These are phyloP conservation scores for Pristionchus entomophagus DNA, from an alignment of 2,888 invertebrate species.

Conservation along the genomic window DNA sequence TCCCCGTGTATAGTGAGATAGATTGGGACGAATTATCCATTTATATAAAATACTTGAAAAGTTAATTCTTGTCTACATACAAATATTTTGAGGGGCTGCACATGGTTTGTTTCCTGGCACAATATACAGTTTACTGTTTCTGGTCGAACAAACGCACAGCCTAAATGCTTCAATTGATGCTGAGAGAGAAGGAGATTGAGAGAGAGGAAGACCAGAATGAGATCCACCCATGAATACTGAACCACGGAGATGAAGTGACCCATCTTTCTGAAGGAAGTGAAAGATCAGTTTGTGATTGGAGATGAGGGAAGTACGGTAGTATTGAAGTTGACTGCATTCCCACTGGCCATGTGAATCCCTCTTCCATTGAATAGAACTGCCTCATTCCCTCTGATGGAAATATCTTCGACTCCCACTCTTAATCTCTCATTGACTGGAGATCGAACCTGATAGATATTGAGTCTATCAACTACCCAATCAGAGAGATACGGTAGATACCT, in stretches of 20 bases:
- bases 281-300: background rate
- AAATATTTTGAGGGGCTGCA: conserved; percentile 52
- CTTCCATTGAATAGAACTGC: conserved; percentile 68
- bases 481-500: conserved; percentile 54
- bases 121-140: conserved; percentile 64
- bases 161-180: conserved; percentile 74
- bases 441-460: conserved; percentile 63
- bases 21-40: conserved; percentile 35
- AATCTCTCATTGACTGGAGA: conserved; percentile 71
- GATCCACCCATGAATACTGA: conserved; percentile 57
- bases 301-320: conserved; percentile 65
- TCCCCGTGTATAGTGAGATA: conserved; percentile 38
- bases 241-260: conserved; percentile 55
- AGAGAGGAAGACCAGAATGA: conserved; percentile 62
- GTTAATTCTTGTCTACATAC: background rate
- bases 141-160: conserved; percentile 68
- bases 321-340: conserved; percentile 67
- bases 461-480: background rate
- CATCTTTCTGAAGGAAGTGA: conserved; percentile 44
- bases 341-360: conserved; percentile 59
- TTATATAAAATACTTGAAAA: conserved; percentile 25
- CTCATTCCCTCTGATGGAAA: conserved; percentile 72
- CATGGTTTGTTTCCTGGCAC: conserved; percentile 72
- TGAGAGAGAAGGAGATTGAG: conserved; percentile 71
- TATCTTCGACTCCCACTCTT: conserved; percentile 65